Percentiles rank a stretch among this genome's conserved stretches.
Evolutionary conservation across 2,113 vertebrate genomes (phyloP).

Genomic region (Riparia riparia): DNA sequence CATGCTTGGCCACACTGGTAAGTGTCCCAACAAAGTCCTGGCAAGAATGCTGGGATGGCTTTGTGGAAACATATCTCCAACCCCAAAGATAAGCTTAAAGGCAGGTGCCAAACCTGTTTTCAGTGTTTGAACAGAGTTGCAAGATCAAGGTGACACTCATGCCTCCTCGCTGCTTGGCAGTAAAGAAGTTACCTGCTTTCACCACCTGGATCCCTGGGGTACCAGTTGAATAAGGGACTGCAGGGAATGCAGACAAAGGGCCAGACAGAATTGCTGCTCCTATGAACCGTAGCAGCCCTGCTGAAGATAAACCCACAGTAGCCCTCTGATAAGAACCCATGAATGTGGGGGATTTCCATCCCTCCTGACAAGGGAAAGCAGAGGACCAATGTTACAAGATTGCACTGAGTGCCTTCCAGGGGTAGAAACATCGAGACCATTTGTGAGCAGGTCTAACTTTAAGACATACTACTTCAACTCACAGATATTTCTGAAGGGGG

Average conservation of each 20-base stretch:
- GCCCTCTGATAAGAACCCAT: not conserved
- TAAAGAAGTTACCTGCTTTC: not conserved
- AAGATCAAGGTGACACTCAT: not conserved
- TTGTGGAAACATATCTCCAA: not conserved
- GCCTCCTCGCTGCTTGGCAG: not conserved
- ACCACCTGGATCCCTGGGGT: not conserved
- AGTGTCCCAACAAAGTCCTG: not conserved
- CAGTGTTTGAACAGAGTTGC: not conserved
- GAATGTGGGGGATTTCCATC: not conserved
- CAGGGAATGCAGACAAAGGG: not conserved
- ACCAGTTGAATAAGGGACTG: not conserved
- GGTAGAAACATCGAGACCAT: not conserved
- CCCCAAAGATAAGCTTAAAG: not conserved
- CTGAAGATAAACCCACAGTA: not conserved
- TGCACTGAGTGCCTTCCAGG: not conserved
- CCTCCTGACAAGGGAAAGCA: not conserved
- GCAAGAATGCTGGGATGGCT: not conserved
- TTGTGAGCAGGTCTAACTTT: not conserved
- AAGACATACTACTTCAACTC: not conserved
- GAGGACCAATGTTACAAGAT: not conserved
- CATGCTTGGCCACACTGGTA: not conserved
- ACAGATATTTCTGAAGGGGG: accelerated
- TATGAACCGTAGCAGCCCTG: not conserved
- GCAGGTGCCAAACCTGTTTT: not conserved
- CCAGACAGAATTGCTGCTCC: not conserved